These are phyloP conservation scores for Zygothrica quintamaculata DNA, from an alignment of 2,888 invertebrate species.

Conservation along the genomic window DNA sequence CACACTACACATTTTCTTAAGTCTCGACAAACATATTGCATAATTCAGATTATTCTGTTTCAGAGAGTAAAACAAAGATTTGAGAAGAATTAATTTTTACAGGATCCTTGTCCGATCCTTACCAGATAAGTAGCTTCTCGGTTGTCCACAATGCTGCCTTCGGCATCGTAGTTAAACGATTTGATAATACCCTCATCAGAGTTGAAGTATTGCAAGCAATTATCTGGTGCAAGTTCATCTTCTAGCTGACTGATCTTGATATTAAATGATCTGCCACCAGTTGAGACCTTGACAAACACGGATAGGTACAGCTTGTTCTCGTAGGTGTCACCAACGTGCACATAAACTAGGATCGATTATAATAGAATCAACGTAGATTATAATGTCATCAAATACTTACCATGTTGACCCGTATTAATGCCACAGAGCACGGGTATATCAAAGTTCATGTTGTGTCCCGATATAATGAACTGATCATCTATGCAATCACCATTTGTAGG, in stretches of 20 bases:
- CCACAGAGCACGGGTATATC: constrained; percentile 90
- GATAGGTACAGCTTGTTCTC: constrained; percentile 88
- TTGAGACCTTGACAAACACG: constrained; percentile 86
- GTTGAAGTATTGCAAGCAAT: constrained; percentile 89
- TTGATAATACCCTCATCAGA: constrained; percentile 87
- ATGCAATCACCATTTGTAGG: constrained; percentile 89
- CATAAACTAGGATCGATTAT: constrained; percentile 90
- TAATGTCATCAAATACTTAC: constrained; percentile 85
- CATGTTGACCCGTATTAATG: constrained; percentile 90
- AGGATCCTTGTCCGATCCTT: too few species aligned
- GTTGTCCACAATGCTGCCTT: constrained; percentile 86
- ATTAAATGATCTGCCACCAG: constrained; percentile 87
- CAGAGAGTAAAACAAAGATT: too few species aligned
- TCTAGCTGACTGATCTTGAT: constrained; percentile 87
- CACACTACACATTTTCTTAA: constrained; percentile 87
- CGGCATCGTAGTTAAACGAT: constrained; percentile 89
- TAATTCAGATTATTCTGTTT: constrained; percentile 92
- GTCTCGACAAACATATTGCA: constrained; percentile 89
- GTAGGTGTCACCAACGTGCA: constrained; percentile 88
- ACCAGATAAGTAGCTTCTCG: constrained; percentile 88
- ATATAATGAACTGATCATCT: constrained; percentile 89
- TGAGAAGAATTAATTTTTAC: too few species aligned
- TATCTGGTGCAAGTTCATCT: constrained; percentile 85
- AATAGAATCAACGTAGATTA: too few species aligned
- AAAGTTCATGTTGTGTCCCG: constrained; percentile 89